Base-by-base conservation (phyloP, 2,113 vertebrate species). In the Brienomyrus brachyistius region DNA sequence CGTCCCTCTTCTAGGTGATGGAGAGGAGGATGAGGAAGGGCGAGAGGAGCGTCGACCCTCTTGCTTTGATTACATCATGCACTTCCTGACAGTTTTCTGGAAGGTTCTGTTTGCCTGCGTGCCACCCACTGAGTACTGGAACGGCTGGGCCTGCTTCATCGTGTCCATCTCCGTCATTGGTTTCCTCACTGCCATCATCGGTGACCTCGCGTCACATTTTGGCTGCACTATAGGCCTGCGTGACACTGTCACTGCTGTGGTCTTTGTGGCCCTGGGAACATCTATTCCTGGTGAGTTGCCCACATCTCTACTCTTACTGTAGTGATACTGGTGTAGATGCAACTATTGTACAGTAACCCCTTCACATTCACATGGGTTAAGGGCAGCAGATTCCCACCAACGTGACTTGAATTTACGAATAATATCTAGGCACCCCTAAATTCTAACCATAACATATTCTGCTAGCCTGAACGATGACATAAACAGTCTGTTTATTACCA, bases 51-150 rank as follows among this genome's bases (percentile, higher is more conserved):
- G 91, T 40, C 96, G 96, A 1, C 98, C 98, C 0, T 98, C 97
- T 0, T 98, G 98, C 92, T 97, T 95, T 4, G 97, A 98, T 93
- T 98, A 98, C 87, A 93, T 98, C 92, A 98, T 98, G 97, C 97
- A 98, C 91, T 97, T 98, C 93, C 94, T 98, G 91, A 98, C 98
- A 0, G 97, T 98, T 56, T 98, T 98, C 97, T 98, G 98, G 98
- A 98, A 98, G 94, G 97, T 98, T 19, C 95, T 98, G 59, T 98
- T 98, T 0, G 98, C 98, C 91, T 98, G 96, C 4, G 97, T 98
- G 51, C 98, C 97, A 0, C 97, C 98, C 89, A 98, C 98, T 0
- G 97, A 97, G 94, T 97, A 97, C 94, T 98, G 97, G 97, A 97
- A 98, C 0, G 97, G 98, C 91, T 98, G 98, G 97, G 98, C 98